phyloP scores from a whole-genome alignment of 2,797 vertebrate genomes.

The Oreochromis mossambicus region DNA sequence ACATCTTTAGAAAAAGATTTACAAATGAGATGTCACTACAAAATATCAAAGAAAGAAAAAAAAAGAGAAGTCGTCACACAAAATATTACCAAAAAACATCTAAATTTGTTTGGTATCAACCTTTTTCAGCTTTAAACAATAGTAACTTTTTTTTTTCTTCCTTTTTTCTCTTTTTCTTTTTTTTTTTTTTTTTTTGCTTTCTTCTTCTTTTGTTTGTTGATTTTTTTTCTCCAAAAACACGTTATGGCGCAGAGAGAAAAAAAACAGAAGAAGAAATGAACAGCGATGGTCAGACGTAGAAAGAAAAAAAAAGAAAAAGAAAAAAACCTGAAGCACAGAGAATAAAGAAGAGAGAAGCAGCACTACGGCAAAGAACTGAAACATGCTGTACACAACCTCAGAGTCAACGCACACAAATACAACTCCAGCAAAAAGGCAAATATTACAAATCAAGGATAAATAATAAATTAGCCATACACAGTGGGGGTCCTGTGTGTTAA shows the following conservation, averaged over 20 bases:
- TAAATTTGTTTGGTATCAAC: slow-evolving; percentile 79
- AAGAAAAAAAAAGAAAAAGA: slow-evolving; percentile 56
- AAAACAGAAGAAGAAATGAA: slow-evolving; percentile 49
- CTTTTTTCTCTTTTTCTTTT: not conserved
- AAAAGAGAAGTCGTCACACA: slow-evolving; percentile 69
- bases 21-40: slow-evolving; percentile 99
- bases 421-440: slow-evolving; percentile 79
- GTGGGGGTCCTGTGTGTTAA: slow-evolving; percentile 63
- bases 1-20: slow-evolving; percentile 95
- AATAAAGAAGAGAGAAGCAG: slow-evolving; percentile 70
- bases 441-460: slow-evolving; percentile 76
- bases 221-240: slow-evolving; percentile 56
- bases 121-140: slow-evolving; percentile 67
- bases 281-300: slow-evolving; percentile 61
- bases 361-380: slow-evolving; percentile 76
- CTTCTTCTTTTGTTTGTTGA: not conserved
- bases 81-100: slow-evolving; percentile 81
- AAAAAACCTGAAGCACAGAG: slow-evolving; percentile 65
- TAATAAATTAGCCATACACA: slow-evolving; percentile 79
- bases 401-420: slow-evolving; percentile 77
- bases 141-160: slow-evolving; percentile 30
- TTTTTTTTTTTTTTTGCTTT: not conserved
- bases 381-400: slow-evolving; percentile 80
- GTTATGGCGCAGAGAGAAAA: slow-evolving; percentile 70
- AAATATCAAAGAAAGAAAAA: slow-evolving; percentile 82